phyloP scores from a whole-genome alignment of 2,888 invertebrate genomes.

The Chironomus tentans region DNA sequence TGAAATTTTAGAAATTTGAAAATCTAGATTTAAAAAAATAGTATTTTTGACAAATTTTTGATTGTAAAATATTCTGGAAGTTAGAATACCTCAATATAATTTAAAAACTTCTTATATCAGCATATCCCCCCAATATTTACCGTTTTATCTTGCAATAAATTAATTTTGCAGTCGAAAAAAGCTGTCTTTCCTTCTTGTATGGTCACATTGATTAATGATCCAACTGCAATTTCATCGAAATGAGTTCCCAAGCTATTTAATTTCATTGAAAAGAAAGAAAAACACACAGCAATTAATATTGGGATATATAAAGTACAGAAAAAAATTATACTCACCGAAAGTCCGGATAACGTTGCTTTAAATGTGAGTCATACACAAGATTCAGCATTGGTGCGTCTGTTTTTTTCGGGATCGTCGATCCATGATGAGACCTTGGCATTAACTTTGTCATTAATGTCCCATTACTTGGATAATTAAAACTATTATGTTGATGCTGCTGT shows the following conservation, averaged over 20 bases:
- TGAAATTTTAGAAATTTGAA: no score
- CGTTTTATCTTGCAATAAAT: slow-evolving; percentile 65
- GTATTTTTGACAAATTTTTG: no score
- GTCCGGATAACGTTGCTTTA: slow-evolving; percentile 60
- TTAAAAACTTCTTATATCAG: no score
- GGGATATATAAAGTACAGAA: no score
- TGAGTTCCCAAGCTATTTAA: slow-evolving; percentile 53
- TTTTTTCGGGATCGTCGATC: slow-evolving; percentile 34
- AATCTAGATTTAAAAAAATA: no score
- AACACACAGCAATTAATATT: no score
- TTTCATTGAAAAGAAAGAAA: background rate
- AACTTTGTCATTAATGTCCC: slow-evolving; percentile 2
- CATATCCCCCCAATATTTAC: slow-evolving; percentile 37
- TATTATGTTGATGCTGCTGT: background rate
- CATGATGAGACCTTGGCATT: background rate
- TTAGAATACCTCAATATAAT: no score
- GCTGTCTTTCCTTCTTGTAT: slow-evolving; percentile 65
- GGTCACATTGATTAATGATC: slow-evolving; percentile 59
- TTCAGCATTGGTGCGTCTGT: slow-evolving; percentile 63
- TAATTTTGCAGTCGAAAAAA: slow-evolving; percentile 64
- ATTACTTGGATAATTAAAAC: slow-evolving; percentile 14
- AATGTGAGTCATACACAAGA: slow-evolving; percentile 62
- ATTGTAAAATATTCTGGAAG: no score
- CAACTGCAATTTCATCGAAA: slow-evolving; percentile 50
- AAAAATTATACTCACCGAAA: slow-evolving; percentile 36